Base-by-base conservation (phyloP, 2,888 invertebrate species). In the Empis livida region DNA sequence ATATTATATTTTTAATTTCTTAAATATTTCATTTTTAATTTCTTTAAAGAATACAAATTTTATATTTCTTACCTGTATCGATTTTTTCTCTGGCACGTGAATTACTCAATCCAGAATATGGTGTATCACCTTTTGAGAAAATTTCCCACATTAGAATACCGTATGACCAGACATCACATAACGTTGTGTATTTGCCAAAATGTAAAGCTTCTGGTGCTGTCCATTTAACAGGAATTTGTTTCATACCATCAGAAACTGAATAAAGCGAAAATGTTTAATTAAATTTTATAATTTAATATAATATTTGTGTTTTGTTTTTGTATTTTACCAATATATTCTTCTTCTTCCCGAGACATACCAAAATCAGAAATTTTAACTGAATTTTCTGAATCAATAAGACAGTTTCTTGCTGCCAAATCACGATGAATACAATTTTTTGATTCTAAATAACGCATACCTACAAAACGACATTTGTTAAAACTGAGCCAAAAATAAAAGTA, bases 141-240 rank as follows among this genome's bases (percentile, higher is more conserved):
- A 96, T 89, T 72, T 96, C 95, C 94, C 94, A 96, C 76, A 90
- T 87, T 48, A 96, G 72, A 55, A 96, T 87, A 5, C 94, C 95
- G 65, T 89, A 96, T 60, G 93, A 94, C 95, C 95, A 96, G 42
- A 96, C 93, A 71, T 96, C 95, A 68, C 94, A 94, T 9, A 94
- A 71, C 0, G 92, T 84, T 10, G 94, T 95, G 67, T 95, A 95
- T 75, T 92, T 91, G 81, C 94, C 94, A 65, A 89, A 94, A 70
- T 94, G 93, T 11, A 95, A 73, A 3, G 95, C 94, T 71, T 95
- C 95, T 0, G 96, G 96, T 3, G 95, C 94, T 0, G 95, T 96
- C 96, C 96, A 96, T 70, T 96, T 96, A 51, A 96, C 94, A 1
- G 96, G 95, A 58, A 96, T 95, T 73, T 95, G 94, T 70, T 96